Evolutionary conservation across 1,140 invertebrate species (phyloP).

Genomic region (Bombus impatiens): DNA sequence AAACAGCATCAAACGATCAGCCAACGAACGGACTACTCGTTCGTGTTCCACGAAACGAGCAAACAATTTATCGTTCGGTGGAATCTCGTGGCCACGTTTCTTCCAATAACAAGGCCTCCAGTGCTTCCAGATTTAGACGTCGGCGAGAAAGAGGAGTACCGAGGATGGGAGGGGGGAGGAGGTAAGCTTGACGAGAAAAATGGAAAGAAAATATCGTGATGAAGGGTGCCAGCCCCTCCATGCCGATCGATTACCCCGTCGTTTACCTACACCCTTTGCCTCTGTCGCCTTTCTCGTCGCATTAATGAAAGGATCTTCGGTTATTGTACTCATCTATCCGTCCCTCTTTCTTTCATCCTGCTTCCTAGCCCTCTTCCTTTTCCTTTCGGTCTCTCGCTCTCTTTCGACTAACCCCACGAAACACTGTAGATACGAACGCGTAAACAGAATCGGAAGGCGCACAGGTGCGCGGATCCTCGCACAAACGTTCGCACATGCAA

Average conservation of each 20-base stretch:
- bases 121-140: conserved; percentile 44
- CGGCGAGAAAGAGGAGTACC: background rate
- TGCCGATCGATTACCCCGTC: conserved; percentile 48
- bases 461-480: conserved; percentile 37
- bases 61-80: conserved; percentile 8
- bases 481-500: conserved; percentile 45
- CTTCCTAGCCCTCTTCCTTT: background rate
- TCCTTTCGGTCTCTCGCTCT: background rate
- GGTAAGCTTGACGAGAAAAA: conserved; percentile 29
- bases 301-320: conserved; percentile 51
- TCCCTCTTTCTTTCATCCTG: background rate
- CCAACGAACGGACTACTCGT: background rate
- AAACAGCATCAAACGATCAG: background rate
- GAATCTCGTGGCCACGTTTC: conserved; percentile 3
- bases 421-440: conserved; percentile 32
- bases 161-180: fast-evolving
- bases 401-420: conserved; percentile 12
- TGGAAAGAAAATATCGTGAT: conserved; percentile 52
- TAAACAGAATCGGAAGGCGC: conserved; percentile 48
- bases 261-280: conserved; percentile 52
- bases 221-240: conserved; percentile 29
- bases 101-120: conserved; percentile 2
- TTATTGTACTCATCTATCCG: conserved; percentile 35
- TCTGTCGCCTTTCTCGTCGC: conserved; percentile 35
- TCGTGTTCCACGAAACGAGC: background rate